These are phyloP conservation scores for Corvus cornix DNA, from an alignment of 2,113 vertebrate species.

Conservation along the genomic window DNA sequence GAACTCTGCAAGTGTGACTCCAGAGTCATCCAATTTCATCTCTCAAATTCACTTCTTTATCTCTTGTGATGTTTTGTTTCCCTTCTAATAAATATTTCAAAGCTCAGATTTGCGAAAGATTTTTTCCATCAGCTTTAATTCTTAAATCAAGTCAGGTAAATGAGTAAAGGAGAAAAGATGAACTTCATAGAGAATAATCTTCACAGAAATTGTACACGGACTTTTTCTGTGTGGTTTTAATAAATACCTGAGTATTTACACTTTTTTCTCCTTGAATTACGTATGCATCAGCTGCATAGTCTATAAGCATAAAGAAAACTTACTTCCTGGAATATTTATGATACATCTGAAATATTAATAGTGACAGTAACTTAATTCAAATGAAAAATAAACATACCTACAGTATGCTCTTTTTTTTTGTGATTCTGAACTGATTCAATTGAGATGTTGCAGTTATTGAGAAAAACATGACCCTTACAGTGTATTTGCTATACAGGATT, in stretches of 20 bases:
- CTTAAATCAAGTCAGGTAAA: not conserved
- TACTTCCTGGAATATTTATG: slow-evolving; percentile 51
- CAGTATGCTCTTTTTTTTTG: not conserved
- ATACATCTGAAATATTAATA: slow-evolving; percentile 37
- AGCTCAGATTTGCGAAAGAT: not conserved
- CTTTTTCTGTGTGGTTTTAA: not conserved
- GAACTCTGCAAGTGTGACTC: not conserved
- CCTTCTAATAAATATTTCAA: slow-evolving; percentile 19
- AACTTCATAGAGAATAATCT: not conserved
- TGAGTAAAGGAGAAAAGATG: not conserved
- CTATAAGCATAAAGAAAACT: slow-evolving; percentile 16
- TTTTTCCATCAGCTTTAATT: not conserved
- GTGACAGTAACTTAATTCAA: not conserved
- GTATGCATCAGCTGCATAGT: not conserved
- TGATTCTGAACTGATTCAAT: not conserved
- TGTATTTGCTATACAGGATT: not conserved
- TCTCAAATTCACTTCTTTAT: not conserved
- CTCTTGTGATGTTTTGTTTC: not conserved
- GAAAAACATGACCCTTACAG: not conserved
- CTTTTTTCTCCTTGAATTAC: slow-evolving; percentile 3
- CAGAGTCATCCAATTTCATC: not conserved
- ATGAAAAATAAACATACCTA: not conserved
- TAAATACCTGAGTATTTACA: not conserved
- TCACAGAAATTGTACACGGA: not conserved
- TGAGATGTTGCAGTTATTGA: not conserved